Conservation (phyloP, 1,140 invertebrate genomes). For the Neodiprion pinetum region DNA sequence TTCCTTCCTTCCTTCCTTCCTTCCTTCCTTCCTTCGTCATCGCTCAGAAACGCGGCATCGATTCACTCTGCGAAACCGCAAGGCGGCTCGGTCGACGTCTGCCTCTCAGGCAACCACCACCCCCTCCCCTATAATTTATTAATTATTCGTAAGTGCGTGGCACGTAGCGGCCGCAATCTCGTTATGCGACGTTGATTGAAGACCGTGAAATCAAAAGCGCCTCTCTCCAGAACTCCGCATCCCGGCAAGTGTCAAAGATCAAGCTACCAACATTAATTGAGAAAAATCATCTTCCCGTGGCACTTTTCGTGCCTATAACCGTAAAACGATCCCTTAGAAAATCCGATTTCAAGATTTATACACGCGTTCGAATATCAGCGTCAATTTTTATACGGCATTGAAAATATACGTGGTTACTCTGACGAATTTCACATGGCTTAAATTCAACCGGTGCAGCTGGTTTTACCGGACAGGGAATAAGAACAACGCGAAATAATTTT, state of each 20-base stretch:
- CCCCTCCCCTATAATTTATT: not conserved
- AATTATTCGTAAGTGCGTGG: constrained; percentile 3
- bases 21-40: not conserved
- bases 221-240: not conserved
- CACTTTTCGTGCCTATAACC: too few relatives aligned
- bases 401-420: too few relatives aligned
- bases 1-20: not conserved
- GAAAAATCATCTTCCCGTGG: not conserved
- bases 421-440: too few relatives aligned
- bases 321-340: too few relatives aligned
- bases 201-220: not conserved
- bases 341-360: too few relatives aligned
- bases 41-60: not conserved
- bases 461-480: not conserved
- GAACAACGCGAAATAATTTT: not conserved
- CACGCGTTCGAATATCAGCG: too few relatives aligned
- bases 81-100: too few relatives aligned
- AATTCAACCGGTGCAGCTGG: not conserved
- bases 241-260: not conserved
- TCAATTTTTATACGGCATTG: too few relatives aligned
- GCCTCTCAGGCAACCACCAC: not conserved
- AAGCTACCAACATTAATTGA: not conserved
- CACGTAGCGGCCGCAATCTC: not conserved
- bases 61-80: not conserved
- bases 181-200: constrained; percentile 1